phyloP scores from a whole-genome alignment of 2,797 vertebrate species.

The Percopsis omiscomaycus region DNA sequence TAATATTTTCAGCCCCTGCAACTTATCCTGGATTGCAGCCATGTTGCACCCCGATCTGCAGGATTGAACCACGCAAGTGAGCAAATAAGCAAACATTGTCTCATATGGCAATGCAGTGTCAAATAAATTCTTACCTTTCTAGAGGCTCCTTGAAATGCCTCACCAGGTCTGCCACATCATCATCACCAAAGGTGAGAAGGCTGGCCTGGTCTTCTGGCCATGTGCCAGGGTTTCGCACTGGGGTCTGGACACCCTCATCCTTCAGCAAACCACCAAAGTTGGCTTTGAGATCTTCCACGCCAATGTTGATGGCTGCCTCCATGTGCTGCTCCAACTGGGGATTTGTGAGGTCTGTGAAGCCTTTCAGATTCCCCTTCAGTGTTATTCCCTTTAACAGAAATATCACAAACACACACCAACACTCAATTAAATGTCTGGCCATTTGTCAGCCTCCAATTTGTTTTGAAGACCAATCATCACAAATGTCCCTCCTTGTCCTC shows the following conservation, averaged over 20 bases:
- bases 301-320: constrained; percentile 19
- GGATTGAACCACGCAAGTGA: constrained; percentile 15
- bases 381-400: constrained; percentile 22
- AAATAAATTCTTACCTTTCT: constrained; percentile 16
- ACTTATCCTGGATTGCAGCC: constrained; percentile 14
- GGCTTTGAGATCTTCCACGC: constrained; percentile 16
- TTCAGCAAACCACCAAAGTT: constrained; percentile 27
- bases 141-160: constrained; percentile 21
- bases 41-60: constrained; percentile 14
- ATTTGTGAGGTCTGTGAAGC: constrained; percentile 23
- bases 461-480: constrained; percentile 3
- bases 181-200: constrained; percentile 21
- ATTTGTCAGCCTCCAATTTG: not conserved
- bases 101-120: constrained; percentile 9
- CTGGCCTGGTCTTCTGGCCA: constrained; percentile 16
- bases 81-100: constrained; percentile 19
- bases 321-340: constrained; percentile 20
- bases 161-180: constrained; percentile 25
- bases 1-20: constrained; percentile 17
- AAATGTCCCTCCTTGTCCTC: constrained; percentile 18
- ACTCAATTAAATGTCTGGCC: constrained; percentile 10
- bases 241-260: constrained; percentile 18
- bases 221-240: constrained; percentile 14
- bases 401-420: constrained; percentile 10
- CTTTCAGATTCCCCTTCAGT: constrained; percentile 25